Evolutionary conservation across 2,797 vertebrate species (phyloP).

Genomic region (Galago senegalensis): DNA sequence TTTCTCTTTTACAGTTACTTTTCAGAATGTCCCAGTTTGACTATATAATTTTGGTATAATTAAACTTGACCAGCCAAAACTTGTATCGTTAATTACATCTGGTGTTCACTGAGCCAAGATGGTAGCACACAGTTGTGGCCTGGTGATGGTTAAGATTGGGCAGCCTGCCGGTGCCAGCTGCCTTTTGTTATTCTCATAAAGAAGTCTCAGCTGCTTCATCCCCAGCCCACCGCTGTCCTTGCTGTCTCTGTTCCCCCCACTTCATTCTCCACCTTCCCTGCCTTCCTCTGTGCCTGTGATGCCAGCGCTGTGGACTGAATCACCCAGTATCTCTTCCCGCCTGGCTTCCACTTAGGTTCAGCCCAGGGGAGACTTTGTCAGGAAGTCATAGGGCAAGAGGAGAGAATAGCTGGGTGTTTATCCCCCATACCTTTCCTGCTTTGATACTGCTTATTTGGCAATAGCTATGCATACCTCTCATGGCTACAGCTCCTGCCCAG

Average conservation of each 20-base stretch:
- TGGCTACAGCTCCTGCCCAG: not conserved
- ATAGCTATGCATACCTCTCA: not conserved
- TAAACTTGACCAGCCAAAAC: conserved; percentile 11
- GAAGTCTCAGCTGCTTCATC: not conserved
- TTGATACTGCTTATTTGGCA: not conserved
- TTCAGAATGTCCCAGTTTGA: not conserved
- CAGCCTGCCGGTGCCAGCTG: not conserved
- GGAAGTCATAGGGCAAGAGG: not conserved
- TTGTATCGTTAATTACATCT: not conserved
- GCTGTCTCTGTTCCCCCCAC: not conserved
- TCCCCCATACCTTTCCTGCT: not conserved
- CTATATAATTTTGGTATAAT: not conserved
- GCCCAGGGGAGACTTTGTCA: not conserved
- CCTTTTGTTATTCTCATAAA: not conserved
- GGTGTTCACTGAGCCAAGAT: not conserved
- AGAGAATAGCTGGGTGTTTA: not conserved
- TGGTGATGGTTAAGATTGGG: no score
- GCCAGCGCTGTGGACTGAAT: not conserved
- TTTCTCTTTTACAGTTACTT: not conserved
- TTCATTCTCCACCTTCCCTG: not conserved
- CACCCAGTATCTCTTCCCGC: not conserved
- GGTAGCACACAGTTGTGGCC: no score
- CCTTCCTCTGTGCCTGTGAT: not conserved
- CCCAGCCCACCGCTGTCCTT: not conserved
- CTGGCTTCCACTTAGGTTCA: not conserved